Percentiles rank a stretch among this genome's conserved stretches.
Evolutionary conservation across 92 coral and sea anemone species (phyloP).

Genomic region (Heliopora coerulea): DNA sequence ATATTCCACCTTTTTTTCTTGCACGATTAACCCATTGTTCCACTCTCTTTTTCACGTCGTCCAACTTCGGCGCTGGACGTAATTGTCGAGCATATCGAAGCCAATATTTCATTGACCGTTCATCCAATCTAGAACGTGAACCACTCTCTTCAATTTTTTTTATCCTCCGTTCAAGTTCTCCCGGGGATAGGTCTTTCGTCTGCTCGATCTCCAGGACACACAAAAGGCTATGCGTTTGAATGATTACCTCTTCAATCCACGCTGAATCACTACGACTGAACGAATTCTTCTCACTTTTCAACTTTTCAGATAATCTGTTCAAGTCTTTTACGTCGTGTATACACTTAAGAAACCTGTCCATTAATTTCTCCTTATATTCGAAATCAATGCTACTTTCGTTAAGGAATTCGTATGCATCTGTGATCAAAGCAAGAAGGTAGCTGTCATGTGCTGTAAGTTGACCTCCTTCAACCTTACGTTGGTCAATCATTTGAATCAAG

Average conservation of each 20-base stretch:
- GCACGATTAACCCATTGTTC: conserved; percentile 48
- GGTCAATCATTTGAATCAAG: conserved; percentile 42
- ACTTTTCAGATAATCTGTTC: conserved; percentile 49
- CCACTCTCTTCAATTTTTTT: conserved; percentile 51
- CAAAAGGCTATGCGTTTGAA: conserved; percentile 52
- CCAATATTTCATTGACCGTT: conserved; percentile 69
- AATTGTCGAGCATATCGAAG: conserved; percentile 50
- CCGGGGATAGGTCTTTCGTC: conserved; percentile 51
- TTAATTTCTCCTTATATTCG: conserved; percentile 61
- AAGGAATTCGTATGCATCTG: conserved; percentile 61
- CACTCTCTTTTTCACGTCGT: conserved; percentile 46
- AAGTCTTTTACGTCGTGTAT: conserved; percentile 53
- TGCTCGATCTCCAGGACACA: conserved; percentile 67
- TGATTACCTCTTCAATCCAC: conserved; percentile 52
- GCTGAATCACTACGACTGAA: conserved; percentile 46
- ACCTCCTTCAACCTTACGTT: neutral
- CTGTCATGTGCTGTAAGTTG: conserved; percentile 32
- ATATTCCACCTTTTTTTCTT: conserved; percentile 51
- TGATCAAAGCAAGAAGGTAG: conserved; percentile 57
- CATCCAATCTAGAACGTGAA: conserved; percentile 32
- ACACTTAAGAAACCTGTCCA: conserved; percentile 44
- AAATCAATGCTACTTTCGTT: conserved; percentile 52
- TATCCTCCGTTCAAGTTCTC: conserved; percentile 60
- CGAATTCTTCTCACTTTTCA: conserved; percentile 36
- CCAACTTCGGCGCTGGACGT: conserved; percentile 52